Base-by-base conservation (phyloP, 1,140 invertebrate genomes). In the Potamilus streckersoni region DNA sequence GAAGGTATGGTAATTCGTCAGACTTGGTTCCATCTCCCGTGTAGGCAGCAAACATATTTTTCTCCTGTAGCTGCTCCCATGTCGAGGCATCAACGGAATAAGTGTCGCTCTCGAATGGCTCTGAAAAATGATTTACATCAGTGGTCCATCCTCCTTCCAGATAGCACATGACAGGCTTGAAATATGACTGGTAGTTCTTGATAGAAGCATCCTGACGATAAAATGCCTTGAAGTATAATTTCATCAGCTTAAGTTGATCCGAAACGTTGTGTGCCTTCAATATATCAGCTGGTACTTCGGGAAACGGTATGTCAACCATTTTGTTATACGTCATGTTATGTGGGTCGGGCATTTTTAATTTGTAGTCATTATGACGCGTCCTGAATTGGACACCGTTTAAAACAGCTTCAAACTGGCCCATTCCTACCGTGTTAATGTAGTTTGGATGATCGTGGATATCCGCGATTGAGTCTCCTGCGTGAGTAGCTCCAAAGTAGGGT, bases 321-420 rank as follows among this genome's bases (percentile, higher is more conserved):
- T 68, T 64, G n/a, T 80, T 23, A 65, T 79, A 84, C 1, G 57
- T 27, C 15, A n/a, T 23, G 12, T 55, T 69, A 20, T 31, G 76
- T 16, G 60, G 64, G 38, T 64, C 61, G 2, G 84, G 78, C 81
- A 80, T 84, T 19, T 60, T 60, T 49, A 83, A 69, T 59, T 75
- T 74, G 79, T 82, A 84, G 72, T 85, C 84, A 65, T 85, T 85
- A 69, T 85, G 83, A 13, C 84, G 69, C 11, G 84, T 85, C 38
- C 80, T 61, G 79, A 85, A 85, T 49, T 84, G 80, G 1, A 85
- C 75, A 19, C 84, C 84, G 66, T 85, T 85, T 63, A 85, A 64
- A 15, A 84, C 82, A 11, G 73, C 79, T 57, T 69, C 73, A 8
- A 84, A 64, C 72, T 85, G 83, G 8, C 84, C 84, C 76, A 84